Conservation (phyloP, 2,888 invertebrate species). For the Eupithecia dodoneata region DNA sequence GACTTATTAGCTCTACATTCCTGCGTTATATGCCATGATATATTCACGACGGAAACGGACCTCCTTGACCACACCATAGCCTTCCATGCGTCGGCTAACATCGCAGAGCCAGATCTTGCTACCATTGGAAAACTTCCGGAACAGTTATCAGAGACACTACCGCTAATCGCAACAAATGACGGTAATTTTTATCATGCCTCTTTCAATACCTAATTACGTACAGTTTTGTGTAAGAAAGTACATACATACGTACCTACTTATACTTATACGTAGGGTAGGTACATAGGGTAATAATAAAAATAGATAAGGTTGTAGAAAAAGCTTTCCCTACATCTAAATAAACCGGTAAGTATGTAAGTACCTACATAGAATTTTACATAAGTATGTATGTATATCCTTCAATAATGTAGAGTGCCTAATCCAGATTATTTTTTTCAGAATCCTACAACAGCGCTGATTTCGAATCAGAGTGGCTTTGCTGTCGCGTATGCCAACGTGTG, state of each 20-base stretch:
- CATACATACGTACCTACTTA: too few relatives aligned
- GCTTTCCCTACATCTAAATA: too few relatives aligned
- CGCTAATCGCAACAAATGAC: constrained; percentile 15
- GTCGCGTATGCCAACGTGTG: constrained; percentile 71
- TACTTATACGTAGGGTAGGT: too few relatives aligned
- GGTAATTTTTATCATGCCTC: background rate
- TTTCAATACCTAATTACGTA: background rate
- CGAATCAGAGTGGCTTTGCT: constrained; percentile 76
- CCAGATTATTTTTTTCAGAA: constrained; percentile 49
- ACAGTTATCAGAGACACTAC: constrained; percentile 19
- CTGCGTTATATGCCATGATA: constrained; percentile 76
- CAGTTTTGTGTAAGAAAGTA: too few relatives aligned
- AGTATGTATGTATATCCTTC: background rate
- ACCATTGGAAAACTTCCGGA: constrained; percentile 37
- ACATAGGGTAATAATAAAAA: too few relatives aligned
- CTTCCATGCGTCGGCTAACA: constrained; percentile 64
- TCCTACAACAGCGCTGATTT: constrained; percentile 56
- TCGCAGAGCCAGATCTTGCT: constrained; percentile 38
- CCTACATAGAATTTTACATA: too few relatives aligned
- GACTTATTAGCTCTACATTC: constrained; percentile 73
- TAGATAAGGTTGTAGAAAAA: too few relatives aligned
- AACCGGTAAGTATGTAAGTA: too few relatives aligned
- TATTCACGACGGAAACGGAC: constrained; percentile 75
- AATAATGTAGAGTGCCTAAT: background rate
- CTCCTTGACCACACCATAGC: constrained; percentile 75